Conservation (phyloP, 2,888 invertebrate species). For the Himalopsyche anomala region DNA sequence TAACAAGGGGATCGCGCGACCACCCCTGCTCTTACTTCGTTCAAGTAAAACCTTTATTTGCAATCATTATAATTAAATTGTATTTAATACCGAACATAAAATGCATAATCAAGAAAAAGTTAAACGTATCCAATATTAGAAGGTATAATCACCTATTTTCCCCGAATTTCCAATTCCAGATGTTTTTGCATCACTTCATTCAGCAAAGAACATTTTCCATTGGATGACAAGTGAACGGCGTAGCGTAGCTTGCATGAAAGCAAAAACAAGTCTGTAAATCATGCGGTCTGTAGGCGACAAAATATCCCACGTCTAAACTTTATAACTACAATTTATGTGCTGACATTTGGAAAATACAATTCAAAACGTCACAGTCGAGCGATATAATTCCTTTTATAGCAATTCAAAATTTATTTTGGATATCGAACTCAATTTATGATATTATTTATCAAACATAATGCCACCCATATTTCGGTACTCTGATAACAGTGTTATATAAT, state of each 20-base stretch:
- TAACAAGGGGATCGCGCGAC: too few relatives aligned
- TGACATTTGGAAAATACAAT: slow-evolving; percentile 50
- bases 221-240: slow-evolving; percentile 42
- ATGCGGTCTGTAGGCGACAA: slow-evolving; percentile 60
- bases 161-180: not conserved
- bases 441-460: too few relatives aligned
- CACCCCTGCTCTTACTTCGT: too few relatives aligned
- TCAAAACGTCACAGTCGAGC: not conserved
- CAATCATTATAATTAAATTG: too few relatives aligned
- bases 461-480: too few relatives aligned
- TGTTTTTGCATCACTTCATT: slow-evolving; percentile 39
- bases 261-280: slow-evolving; percentile 64
- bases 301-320: slow-evolving; percentile 61
- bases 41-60: too few relatives aligned
- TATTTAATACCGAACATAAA: too few relatives aligned
- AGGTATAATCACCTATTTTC: not conserved
- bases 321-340: slow-evolving; percentile 63
- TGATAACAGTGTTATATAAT: too few relatives aligned
- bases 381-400: not conserved
- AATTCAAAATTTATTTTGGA: too few relatives aligned
- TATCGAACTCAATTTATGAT: too few relatives aligned
- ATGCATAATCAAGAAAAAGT: too few relatives aligned
- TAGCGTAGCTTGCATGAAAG: slow-evolving; percentile 42
- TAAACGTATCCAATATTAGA: too few relatives aligned
- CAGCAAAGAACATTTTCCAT: slow-evolving; percentile 31